phyloP scores from a whole-genome alignment of 2,113 vertebrate genomes.

The Pao palembangensis region DNA sequence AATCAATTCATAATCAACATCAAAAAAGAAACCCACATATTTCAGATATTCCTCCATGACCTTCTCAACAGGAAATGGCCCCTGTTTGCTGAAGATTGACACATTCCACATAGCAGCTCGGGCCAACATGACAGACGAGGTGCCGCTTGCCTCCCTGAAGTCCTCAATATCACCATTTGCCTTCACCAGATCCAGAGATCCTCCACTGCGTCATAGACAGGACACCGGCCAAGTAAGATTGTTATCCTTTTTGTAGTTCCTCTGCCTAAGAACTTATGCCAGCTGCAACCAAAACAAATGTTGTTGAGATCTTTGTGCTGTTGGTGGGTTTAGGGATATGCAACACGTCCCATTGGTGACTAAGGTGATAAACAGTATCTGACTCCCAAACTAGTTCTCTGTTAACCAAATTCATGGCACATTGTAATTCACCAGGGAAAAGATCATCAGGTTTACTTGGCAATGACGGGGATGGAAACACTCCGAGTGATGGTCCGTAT shows the following conservation, averaged over 20 bases:
- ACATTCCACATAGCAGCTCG: conserved; percentile 98
- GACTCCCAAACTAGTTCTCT: too few species aligned
- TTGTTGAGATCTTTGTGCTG: too few species aligned
- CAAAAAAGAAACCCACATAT: conserved; percentile 78
- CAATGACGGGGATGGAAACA: conserved; percentile 89
- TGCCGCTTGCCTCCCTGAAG: conserved; percentile 78
- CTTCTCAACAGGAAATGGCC: conserved; percentile 78
- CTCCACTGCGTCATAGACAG: conserved; percentile 77
- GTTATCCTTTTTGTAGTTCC: too few species aligned
- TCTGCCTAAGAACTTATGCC: too few species aligned
- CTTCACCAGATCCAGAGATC: conserved; percentile 90
- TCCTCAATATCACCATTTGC: conserved; percentile 77
- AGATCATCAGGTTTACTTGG: conserved; percentile 80
- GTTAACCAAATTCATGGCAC: too few species aligned
- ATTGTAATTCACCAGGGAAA: too few species aligned
- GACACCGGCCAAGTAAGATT: fast-evolving
- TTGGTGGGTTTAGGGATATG: too few species aligned
- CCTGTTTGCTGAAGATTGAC: conserved; percentile 84
- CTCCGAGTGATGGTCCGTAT: conserved; percentile 84
- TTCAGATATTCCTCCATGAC: conserved; percentile 90
- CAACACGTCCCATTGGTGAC: too few species aligned
- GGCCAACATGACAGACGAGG: conserved; percentile 93
- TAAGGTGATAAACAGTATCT: too few species aligned
- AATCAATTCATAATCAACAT: neutral
- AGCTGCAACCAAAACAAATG: too few species aligned